Conservation (phyloP, 2,113 vertebrate species). For the Larimichthys polyactis region DNA sequence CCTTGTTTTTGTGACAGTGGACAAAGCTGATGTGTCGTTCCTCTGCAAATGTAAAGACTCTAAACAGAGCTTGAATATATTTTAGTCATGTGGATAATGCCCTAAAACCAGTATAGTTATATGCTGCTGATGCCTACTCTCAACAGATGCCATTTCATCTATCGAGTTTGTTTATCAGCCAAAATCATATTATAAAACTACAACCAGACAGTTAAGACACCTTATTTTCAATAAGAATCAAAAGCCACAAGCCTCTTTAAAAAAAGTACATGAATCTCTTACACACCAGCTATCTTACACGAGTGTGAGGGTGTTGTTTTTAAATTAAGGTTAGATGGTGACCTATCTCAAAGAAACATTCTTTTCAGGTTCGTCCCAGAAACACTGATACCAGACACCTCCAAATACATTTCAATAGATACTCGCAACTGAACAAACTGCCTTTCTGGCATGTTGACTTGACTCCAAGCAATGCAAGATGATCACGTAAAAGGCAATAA, state of each 20-base stretch:
- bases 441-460: constrained; percentile 18
- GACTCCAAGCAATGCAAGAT: neutral
- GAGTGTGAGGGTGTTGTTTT: neutral
- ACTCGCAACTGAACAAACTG: constrained; percentile 20
- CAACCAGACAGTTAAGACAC: neutral
- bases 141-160: neutral
- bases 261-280: neutral
- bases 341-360: constrained; percentile 18
- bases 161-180: neutral
- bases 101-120: neutral
- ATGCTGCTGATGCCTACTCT: neutral
- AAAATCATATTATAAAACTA: neutral
- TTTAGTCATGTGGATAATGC: neutral
- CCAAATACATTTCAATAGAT: constrained; percentile 6
- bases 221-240: neutral
- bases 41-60: neutral
- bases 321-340: neutral
- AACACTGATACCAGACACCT: neutral
- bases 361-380: neutral
- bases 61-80: neutral
- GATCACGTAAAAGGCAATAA: neutral
- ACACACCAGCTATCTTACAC: neutral
- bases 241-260: neutral
- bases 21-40: neutral
- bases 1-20: neutral